Evolutionary conservation across 2,113 vertebrate genomes (phyloP).

Genomic region (Eidolon helvum): DNA sequence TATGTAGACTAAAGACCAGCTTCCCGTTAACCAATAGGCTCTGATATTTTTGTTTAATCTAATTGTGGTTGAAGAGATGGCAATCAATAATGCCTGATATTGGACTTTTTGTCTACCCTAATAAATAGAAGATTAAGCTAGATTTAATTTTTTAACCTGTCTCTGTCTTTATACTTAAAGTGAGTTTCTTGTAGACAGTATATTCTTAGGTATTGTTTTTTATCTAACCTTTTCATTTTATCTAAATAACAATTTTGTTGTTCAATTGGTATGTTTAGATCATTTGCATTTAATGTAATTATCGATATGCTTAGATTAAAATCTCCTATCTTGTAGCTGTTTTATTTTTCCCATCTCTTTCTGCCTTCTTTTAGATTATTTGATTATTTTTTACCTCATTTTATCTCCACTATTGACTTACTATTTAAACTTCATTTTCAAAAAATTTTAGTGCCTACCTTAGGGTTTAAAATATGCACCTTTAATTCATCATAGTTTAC

Average conservation of each 20-base stretch:
- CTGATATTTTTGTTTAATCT: neutral
- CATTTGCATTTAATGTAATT: neutral
- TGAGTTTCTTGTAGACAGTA: neutral
- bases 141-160: neutral
- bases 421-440: neutral
- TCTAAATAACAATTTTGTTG: neutral
- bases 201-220: neutral
- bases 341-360: neutral
- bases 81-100: neutral
- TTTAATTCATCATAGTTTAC: neutral
- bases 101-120: neutral
- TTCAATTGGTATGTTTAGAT: neutral
- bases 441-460: neutral
- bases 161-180: constrained; percentile 5
- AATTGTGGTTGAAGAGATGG: neutral
- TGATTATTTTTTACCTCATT: neutral
- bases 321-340: neutral
- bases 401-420: neutral
- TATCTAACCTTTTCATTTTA: neutral
- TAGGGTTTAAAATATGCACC: neutral
- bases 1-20: neutral
- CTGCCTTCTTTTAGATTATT: neutral
- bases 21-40: neutral
- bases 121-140: neutral
- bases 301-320: neutral